Conservation (phyloP, 2,797 vertebrate genomes). For the Coccyzus lansbergi region DNA sequence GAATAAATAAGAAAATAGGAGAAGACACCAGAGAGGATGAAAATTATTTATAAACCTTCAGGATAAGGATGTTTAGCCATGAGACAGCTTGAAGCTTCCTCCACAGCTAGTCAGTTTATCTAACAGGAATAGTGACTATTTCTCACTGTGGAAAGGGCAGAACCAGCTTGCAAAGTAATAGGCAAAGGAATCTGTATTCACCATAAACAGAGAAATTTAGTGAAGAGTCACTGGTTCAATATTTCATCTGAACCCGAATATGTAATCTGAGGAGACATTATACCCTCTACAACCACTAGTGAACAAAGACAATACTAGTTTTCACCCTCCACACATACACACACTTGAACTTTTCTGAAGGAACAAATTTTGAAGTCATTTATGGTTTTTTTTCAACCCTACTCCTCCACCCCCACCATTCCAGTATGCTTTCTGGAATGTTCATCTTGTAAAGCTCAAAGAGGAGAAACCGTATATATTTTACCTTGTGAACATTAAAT, state of each 20-base stretch:
- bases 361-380: background rate
- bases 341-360: background rate
- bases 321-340: background rate
- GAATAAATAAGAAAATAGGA: rapidly evolving
- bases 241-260: background rate
- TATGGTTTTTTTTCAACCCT: background rate
- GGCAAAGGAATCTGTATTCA: background rate
- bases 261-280: rapidly evolving
- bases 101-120: background rate
- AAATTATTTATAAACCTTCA: background rate
- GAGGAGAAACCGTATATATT: background rate
- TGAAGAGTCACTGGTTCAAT: background rate
- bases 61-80: background rate
- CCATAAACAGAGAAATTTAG: background rate
- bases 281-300: background rate
- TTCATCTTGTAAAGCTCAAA: background rate
- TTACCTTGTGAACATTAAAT: background rate
- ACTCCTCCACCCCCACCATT: background rate
- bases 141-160: background rate
- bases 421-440: background rate
- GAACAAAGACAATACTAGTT: background rate
- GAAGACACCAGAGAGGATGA: background rate
- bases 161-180: background rate
- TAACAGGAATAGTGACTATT: background rate
- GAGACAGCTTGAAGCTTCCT: background rate